Conservation (phyloP, 2,113 vertebrate species). For the Mastomys coucha region DNA sequence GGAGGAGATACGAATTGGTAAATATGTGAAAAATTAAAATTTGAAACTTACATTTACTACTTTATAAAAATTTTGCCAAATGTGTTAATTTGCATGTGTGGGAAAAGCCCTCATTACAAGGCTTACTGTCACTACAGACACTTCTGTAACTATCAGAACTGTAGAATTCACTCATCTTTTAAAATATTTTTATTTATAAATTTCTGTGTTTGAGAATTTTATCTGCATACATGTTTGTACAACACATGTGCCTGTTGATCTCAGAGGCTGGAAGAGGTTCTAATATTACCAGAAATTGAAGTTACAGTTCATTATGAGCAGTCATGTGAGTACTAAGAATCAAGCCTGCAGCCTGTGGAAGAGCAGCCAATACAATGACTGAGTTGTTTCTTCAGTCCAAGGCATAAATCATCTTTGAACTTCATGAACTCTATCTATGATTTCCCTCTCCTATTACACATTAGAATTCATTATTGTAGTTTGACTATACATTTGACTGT, state of each 20-base stretch:
- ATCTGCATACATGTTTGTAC: too few species aligned
- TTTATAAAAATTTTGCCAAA: constrained; percentile 9
- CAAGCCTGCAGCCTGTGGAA: too few species aligned
- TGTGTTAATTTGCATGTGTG: not conserved
- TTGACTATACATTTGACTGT: not conserved
- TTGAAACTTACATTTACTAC: not conserved
- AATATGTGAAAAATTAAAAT: not conserved
- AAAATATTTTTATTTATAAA: not conserved
- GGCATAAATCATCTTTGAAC: not conserved
- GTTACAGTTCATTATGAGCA: not conserved
- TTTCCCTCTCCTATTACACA: not conserved
- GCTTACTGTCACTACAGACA: fast-evolving
- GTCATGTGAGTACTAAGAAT: not conserved
- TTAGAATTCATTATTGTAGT: not conserved
- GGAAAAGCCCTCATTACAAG: not conserved
- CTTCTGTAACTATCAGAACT: not conserved
- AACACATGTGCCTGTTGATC: not conserved
- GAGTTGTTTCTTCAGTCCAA: not conserved
- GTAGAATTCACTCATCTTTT: not conserved
- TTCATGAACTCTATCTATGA: not conserved
- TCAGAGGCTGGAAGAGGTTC: not conserved
- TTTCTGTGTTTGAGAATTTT: not conserved
- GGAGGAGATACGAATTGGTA: not conserved
- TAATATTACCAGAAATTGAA: not conserved
- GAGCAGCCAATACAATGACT: not conserved